phyloP scores from a whole-genome alignment of 2,113 vertebrate genomes.

The Morone saxatilis region DNA sequence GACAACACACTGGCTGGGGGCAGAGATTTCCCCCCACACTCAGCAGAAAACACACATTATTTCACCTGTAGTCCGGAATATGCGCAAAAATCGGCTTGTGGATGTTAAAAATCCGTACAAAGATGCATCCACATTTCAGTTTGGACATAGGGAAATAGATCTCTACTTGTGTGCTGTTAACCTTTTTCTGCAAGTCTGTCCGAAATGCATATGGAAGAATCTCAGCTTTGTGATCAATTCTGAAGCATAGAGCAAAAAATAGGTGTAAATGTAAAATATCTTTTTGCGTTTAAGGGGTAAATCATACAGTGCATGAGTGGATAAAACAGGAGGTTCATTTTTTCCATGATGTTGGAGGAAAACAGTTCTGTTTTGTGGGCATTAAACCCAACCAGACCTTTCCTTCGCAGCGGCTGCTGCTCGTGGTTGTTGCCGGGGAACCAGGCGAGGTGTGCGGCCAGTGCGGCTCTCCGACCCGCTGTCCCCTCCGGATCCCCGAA shows the following conservation, averaged over 20 bases:
- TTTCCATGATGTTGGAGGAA: background rate
- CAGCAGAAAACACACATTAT: conserved; percentile 1
- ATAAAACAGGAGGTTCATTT: background rate
- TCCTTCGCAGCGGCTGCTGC: background rate
- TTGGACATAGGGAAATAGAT: background rate
- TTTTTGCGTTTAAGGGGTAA: background rate
- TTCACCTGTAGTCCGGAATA: background rate
- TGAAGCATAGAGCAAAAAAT: background rate
- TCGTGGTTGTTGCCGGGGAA: conserved; percentile 25
- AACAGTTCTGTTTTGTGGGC: conserved; percentile 14
- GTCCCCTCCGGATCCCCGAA: conserved; percentile 2
- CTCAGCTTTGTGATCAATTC: background rate
- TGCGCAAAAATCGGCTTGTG: background rate
- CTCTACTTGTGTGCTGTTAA: background rate
- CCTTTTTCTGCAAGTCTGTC: background rate
- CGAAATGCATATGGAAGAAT: background rate
- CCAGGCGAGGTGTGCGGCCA: conserved; percentile 51
- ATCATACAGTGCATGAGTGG: rapidly evolving
- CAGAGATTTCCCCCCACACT: background rate
- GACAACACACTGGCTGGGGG: conserved; percentile 7
- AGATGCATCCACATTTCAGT: background rate
- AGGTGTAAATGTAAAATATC: background rate
- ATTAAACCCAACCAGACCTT: background rate
- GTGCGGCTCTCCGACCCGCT: background rate
- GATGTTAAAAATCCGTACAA: background rate